Base-by-base conservation (phyloP, 2,113 vertebrate species). In the Thymallus thymallus region DNA sequence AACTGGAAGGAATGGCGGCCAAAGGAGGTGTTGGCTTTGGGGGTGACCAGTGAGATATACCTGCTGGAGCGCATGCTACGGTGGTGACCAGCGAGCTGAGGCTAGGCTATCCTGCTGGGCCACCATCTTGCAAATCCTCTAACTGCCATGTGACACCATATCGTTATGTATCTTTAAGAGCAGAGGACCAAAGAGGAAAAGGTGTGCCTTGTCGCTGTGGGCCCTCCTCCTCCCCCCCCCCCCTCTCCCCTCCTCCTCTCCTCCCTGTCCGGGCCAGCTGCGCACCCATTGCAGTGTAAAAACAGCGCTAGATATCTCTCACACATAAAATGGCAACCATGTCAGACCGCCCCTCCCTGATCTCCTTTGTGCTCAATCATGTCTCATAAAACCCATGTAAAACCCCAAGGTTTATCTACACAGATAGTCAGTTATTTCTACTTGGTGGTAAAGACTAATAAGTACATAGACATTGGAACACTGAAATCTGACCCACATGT, bases 301-400 rank as follows among this genome's bases (percentile, higher is more conserved):
- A 41, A 58, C 74, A 95, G 94, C 93, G 92, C 95, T 84, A 92
- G 93, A 75, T 95, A 94, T 96, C 87, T 95, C 95, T 4, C 94
- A 94, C 82, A 91, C 35, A 92, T 72, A 90, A 90, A 89, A 89
- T 89, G 90, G 87, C 88, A 79, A 82, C 82, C 72, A 66, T 64
- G 32, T 35, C 12, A 63, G 79, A 89, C 87, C 88, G 86, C 87
- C 88, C 88, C 89, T n/a, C 55, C n/a, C 65, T 72, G 22, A 71
- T 72, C 68, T 74, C 74, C 55, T 58, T 58, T 58, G 55, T 58
- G 16, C 55, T n/a, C 20, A 1, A 5, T 7, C n/a, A n/a, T n/a
- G n/a, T 58, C n/a, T 20, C 14, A n/a, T n/a, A n/a, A 41, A 32
- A 6, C 4, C 0, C 35, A 41, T 41, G 35, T 41, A 2, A 41